phyloP scores from a whole-genome alignment of 1,140 invertebrate genomes.

The Heliconius congener region DNA sequence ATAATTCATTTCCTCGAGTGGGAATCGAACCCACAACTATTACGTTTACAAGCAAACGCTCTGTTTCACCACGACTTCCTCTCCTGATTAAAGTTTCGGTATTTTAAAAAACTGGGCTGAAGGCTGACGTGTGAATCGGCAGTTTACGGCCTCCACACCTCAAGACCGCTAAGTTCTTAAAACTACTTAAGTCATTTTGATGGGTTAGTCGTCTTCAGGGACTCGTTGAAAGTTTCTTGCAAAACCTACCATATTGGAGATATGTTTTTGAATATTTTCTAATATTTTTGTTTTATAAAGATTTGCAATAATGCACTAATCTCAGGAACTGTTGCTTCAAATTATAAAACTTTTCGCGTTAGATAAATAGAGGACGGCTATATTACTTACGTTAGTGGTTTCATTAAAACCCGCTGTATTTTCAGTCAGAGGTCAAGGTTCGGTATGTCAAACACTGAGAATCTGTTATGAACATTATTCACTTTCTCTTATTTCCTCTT shows the following conservation, averaged over 20 bases:
- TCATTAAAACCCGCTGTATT: no score
- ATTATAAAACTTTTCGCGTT: background rate
- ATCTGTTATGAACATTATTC: no score
- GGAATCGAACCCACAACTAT: no score
- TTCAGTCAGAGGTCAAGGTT: no score
- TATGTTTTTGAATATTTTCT: background rate
- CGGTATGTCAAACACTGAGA: no score
- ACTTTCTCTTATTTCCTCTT: background rate
- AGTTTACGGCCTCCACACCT: background rate
- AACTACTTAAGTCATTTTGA: slow-evolving; percentile 12
- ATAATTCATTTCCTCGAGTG: no score
- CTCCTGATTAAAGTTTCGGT: background rate
- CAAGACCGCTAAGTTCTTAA: slow-evolving; percentile 4
- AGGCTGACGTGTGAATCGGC: background rate
- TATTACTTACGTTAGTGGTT: no score
- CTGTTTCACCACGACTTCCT: no score
- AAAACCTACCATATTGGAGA: background rate
- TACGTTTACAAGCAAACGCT: no score
- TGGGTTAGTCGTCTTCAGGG: background rate
- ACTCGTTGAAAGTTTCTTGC: slow-evolving; percentile 8
- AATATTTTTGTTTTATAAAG: no score
- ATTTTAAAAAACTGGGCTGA: background rate
- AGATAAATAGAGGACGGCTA: background rate
- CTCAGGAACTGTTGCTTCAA: background rate
- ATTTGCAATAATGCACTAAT: background rate